Base-by-base conservation (phyloP, 2,888 invertebrate species). In the Coleophora flavipennella region DNA sequence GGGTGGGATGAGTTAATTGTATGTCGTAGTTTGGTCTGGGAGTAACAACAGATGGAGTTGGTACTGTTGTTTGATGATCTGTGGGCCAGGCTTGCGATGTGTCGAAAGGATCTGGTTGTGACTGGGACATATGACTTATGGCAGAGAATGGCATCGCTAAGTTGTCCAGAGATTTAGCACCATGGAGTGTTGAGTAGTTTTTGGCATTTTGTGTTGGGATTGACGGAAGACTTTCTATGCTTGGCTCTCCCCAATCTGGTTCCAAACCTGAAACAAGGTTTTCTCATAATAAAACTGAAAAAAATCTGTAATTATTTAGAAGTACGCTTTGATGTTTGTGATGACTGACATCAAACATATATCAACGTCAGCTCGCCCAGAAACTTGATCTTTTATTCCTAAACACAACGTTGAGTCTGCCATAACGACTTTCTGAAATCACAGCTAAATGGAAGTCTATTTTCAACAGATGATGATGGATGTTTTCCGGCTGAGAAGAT, bases 161-260 rank as follows among this genome's bases (percentile, higher is more conserved):
- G 36, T 72, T 77, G 40, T 84, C 83, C 47, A 84, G 50, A 2
- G 84, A 84, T 49, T 75, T 81, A 43, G 81, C 76, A 50, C 75
- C 76, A 40, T 72, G 72, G 10, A 83, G 62, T 3, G 62, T 50
- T 1, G 65, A 58, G 34, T 62, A 62, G 20, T 20, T 20, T 20
- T 20, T 20, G 20, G 20, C 20, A 6, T 20, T 20, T 6, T 20
- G 20, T 6, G 20, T 20, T 6, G 20, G 20, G 20, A 20, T 20
- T 3, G 68, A 64, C 3, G 79, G 77, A 11, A 80, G 58, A 46
- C 78, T 81, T 50, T 84, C 85, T 45, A 75, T 67, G 39, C 74
- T 79, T 33, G 72, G 71, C 36, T 75, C 74, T 8, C 70, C 72
- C 80, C 80, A 80, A 36, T 73, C 69, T 4, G 62, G 42, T 33